Evolutionary conservation across 2,113 vertebrate species (phyloP).

Genomic region (Gymnogyps californianus): DNA sequence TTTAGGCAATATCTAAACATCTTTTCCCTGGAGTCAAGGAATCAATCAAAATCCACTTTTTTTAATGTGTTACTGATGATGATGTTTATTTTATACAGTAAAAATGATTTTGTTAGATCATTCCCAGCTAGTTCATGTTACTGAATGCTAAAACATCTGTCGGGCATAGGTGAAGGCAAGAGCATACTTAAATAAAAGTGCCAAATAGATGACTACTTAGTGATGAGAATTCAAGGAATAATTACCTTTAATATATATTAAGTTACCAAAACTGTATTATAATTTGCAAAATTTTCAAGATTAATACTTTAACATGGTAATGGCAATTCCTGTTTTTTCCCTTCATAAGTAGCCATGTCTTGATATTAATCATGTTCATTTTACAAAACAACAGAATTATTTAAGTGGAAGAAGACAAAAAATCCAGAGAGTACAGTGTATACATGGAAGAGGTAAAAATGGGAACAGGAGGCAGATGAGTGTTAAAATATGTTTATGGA

Average conservation of each 20-base stretch:
- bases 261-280: not conserved
- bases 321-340: not conserved
- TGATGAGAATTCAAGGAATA: not conserved
- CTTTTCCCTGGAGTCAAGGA: not conserved
- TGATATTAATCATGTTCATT: not conserved
- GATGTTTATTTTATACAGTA: not conserved
- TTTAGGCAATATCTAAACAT: not conserved
- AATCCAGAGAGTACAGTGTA: not conserved
- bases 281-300: not conserved
- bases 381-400: not conserved
- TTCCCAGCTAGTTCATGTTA: not conserved
- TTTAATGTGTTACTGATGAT: not conserved
- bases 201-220: not conserved
- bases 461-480: not conserved
- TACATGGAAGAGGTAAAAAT: not conserved
- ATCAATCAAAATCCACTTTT: not conserved
- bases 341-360: not conserved
- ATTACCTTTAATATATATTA: not conserved
- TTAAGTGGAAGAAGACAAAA: not conserved
- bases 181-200: not conserved
- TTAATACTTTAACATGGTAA: not conserved
- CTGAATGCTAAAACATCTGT: not conserved
- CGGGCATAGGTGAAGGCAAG: not conserved
- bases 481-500: not conserved
- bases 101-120: not conserved